A percentile compares a stretch with the other conserved stretches of the same genome.
Evolutionary conservation across 2,113 vertebrate genomes (phyloP).

Genomic region (Antennarius striatus): DNA sequence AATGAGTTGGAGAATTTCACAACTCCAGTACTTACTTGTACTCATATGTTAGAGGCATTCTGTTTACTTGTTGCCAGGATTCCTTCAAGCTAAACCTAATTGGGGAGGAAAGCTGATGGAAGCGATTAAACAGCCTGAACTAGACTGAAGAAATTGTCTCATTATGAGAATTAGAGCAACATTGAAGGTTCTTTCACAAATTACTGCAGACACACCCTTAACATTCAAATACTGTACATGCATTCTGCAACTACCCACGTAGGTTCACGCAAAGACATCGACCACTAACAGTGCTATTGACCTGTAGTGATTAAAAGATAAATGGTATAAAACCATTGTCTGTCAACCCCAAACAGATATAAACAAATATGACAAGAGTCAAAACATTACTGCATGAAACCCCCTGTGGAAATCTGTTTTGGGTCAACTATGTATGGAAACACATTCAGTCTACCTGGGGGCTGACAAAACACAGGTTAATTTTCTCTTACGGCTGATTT

Average conservation of each 20-base stretch:
- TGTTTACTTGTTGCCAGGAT: conserved; percentile 1
- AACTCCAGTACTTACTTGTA: too few species aligned
- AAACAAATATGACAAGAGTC: neutral
- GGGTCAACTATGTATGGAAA: conserved; percentile 8
- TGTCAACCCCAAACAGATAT: conserved; percentile 14
- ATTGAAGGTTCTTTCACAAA: conserved; percentile 4
- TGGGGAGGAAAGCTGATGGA: conserved; percentile 6
- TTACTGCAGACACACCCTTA: neutral
- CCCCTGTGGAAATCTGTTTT: conserved; percentile 35
- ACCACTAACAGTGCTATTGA: neutral
- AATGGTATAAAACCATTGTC: neutral
- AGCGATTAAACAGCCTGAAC: conserved; percentile 3
- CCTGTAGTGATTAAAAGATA: neutral
- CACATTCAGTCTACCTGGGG: neutral
- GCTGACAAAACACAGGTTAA: too few species aligned
- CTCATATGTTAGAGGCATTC: neutral
- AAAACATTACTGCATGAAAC: conserved; percentile 37
- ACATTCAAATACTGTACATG: neutral
- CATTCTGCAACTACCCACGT: neutral
- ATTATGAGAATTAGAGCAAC: conserved; percentile 37
- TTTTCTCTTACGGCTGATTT: too few species aligned
- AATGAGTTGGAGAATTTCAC: too few species aligned
- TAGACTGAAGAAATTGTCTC: conserved; percentile 36
- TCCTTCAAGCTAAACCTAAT: conserved; percentile 3
- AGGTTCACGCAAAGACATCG: neutral